These are phyloP conservation scores for Hypanus sabinus DNA, from an alignment of 2,113 vertebrate species.

Conservation along the genomic window DNA sequence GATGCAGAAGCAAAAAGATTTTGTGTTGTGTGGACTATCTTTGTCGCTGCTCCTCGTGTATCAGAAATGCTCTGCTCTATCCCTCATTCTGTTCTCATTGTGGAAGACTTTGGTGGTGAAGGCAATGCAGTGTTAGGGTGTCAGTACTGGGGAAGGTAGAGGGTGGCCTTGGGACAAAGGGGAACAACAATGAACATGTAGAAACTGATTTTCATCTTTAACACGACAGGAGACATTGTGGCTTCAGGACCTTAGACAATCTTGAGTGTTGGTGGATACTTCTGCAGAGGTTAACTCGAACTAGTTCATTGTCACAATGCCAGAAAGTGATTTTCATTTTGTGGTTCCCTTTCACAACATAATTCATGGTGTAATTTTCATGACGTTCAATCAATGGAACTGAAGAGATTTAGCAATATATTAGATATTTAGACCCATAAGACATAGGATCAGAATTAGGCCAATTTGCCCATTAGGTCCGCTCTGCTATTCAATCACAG, in stretches of 20 bases:
- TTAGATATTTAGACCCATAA: too few relatives aligned
- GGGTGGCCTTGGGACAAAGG: not conserved
- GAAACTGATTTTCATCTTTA: not conserved
- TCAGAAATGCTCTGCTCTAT: not conserved
- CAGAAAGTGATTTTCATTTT: not conserved
- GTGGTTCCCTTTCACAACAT: not conserved
- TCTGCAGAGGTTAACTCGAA: not conserved
- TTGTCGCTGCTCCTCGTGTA: not conserved
- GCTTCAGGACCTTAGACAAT: not conserved
- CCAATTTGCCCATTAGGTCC: not conserved
- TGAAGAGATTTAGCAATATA: not conserved
- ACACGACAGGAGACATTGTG: not conserved
- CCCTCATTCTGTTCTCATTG: not conserved
- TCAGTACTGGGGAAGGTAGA: not conserved
- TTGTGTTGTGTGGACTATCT: not conserved
- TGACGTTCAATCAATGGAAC: not conserved
- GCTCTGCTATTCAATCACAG: too few relatives aligned
- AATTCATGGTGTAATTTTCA: not conserved
- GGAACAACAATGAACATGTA: not conserved
- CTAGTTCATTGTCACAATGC: not conserved
- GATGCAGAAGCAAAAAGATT: not conserved
- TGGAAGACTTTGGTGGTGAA: not conserved
- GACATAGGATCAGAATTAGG: too few relatives aligned
- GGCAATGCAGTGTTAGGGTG: not conserved
- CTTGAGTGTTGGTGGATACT: not conserved